Evolutionary conservation across 2,888 invertebrate species (phyloP).

Genomic region (Pachydiplax longipennis): DNA sequence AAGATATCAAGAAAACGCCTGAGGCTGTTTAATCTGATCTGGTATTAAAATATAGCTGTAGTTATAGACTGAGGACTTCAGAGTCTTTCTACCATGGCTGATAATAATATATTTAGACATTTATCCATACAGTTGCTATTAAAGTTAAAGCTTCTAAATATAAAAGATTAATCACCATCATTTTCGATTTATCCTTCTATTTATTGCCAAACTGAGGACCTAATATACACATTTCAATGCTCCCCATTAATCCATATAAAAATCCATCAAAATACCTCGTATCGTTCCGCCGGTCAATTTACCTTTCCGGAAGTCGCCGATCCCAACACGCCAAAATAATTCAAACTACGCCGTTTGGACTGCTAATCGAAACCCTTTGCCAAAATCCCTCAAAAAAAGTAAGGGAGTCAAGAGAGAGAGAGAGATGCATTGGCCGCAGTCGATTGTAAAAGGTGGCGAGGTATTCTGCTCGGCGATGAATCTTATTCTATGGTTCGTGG

Average conservation of each 20-base stretch:
- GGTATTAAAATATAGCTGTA: no score
- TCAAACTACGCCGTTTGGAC: not conserved
- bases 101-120: no score
- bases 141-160: no score
- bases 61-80: no score
- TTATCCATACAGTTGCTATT: no score
- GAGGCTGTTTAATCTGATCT: no score
- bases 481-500: slow-evolving; percentile 30
- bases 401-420: not conserved
- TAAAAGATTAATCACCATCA: no score
- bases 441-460: slow-evolving; percentile 26
- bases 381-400: not conserved
- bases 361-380: not conserved
- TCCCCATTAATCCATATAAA: not conserved
- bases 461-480: not conserved
- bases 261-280: not conserved
- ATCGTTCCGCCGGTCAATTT: not conserved
- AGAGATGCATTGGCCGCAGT: not conserved
- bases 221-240: no score
- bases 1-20: no score
- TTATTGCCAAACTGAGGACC: no score
- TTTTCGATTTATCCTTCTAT: no score
- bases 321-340: not conserved
- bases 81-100: no score
- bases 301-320: not conserved